phyloP scores from a whole-genome alignment of 2,888 invertebrate genomes.

The Cancer borealis region DNA sequence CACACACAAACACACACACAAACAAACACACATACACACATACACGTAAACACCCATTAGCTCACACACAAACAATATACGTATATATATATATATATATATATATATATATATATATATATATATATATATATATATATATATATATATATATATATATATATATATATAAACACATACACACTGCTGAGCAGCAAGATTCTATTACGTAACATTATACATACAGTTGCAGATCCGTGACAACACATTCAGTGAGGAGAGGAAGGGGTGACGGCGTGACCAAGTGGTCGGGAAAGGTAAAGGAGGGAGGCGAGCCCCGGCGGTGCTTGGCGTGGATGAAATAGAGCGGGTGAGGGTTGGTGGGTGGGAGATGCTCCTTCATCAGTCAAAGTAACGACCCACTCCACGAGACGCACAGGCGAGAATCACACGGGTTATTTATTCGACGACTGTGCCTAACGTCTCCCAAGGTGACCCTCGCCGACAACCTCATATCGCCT shows the following conservation, averaged over 20 bases:
- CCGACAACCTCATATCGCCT: conserved; percentile 4
- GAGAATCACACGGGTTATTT: conserved; percentile 37
- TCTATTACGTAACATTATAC: too few species aligned
- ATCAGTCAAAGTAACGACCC: conserved; percentile 23
- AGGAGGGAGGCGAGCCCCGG: background rate
- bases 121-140: too few species aligned
- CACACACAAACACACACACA: too few species aligned
- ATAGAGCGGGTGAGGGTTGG: background rate
- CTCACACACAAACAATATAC: too few species aligned
- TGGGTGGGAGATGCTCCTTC: background rate
- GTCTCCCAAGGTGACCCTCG: conserved; percentile 1
- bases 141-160: too few species aligned
- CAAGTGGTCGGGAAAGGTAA: background rate
- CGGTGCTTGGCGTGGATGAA: conserved; percentile 20
- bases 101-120: too few species aligned
- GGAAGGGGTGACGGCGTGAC: background rate
- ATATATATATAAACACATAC: too few species aligned
- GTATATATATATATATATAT: too few species aligned
- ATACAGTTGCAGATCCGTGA: too few species aligned
- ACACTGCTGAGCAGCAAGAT: too few species aligned
- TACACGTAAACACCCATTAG: too few species aligned
- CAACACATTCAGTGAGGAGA: background rate
- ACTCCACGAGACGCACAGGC: conserved; percentile 28
- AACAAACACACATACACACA: too few species aligned
- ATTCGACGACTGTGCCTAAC: conserved; percentile 34